These are phyloP conservation scores for Dipodomys merriami DNA, from an alignment of 2,113 vertebrate species.

Conservation along the genomic window DNA sequence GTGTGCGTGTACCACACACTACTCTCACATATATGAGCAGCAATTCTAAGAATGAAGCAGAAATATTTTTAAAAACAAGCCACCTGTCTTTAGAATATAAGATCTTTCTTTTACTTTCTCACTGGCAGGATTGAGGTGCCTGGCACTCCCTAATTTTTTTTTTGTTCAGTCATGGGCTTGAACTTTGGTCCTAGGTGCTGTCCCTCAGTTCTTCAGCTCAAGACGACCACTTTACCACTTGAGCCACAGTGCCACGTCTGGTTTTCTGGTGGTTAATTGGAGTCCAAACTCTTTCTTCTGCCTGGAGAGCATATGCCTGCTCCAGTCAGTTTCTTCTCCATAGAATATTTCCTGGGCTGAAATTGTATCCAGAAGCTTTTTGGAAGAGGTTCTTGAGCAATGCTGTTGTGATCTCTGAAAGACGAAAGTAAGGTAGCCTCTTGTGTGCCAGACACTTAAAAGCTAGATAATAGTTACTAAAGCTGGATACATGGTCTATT, in stretches of 20 bases:
- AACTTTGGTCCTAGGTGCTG: no score
- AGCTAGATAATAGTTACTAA: background rate
- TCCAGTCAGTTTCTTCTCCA: background rate
- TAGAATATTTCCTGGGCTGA: background rate
- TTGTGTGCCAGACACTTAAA: background rate
- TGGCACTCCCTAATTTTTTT: background rate
- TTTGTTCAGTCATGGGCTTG: no score
- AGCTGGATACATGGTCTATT: background rate
- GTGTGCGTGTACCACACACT: background rate
- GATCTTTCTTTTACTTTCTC: background rate
- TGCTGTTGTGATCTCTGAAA: background rate
- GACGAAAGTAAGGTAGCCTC: background rate
- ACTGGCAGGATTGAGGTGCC: background rate
- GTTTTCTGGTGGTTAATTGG: no score
- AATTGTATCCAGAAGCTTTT: background rate
- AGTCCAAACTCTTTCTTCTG: background rate
- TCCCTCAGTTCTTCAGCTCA: no score
- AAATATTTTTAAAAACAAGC: constrained; percentile 1
- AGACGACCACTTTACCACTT: no score
- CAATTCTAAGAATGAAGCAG: constrained; percentile 14
- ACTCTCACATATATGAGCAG: background rate
- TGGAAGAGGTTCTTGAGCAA: background rate
- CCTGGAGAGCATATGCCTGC: background rate
- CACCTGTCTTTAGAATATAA: background rate
- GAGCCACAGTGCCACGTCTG: no score